Evolutionary conservation across 2,888 invertebrate species (phyloP).

Genomic region (Trachelus troglodyta): DNA sequence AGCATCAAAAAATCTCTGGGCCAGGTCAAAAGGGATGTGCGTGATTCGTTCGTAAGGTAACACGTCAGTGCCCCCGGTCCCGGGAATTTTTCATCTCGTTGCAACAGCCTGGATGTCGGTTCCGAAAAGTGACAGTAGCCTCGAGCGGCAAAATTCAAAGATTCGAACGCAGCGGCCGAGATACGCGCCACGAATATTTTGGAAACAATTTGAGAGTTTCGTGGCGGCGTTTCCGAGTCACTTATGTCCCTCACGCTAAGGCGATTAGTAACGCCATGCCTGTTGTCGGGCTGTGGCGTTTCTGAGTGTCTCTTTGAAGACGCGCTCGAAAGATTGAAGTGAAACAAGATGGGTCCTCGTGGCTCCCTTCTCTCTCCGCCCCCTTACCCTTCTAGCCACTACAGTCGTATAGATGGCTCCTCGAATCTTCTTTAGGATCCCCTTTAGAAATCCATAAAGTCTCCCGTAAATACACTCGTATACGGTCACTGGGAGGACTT

Average conservation of each 20-base stretch:
- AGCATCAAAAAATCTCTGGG: not conserved
- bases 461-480: not conserved
- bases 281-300: not conserved
- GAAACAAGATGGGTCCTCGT: slow-evolving; percentile 30
- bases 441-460: not conserved
- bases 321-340: not conserved
- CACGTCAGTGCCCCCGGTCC: not conserved
- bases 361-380: slow-evolving; percentile 13
- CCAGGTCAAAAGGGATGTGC: not conserved
- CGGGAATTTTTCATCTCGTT: slow-evolving; percentile 19
- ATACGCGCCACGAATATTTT: slow-evolving; percentile 4
- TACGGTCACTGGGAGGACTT: not conserved
- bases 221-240: slow-evolving; percentile 3
- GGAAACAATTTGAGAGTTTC: slow-evolving; percentile 1
- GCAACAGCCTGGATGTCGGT: slow-evolving; percentile 16
- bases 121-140: slow-evolving; percentile 17
- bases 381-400: not conserved
- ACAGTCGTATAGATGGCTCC: not conserved
- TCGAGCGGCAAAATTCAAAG: slow-evolving; percentile 17
- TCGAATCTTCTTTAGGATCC: not conserved
- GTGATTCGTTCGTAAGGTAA: not conserved
- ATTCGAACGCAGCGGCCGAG: not conserved
- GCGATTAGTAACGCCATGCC: slow-evolving; percentile 7
- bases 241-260: slow-evolving; percentile 6
- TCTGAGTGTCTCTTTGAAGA: not conserved